Conservation (phyloP, 2,113 vertebrate genomes). For the Peromyscus californicus region DNA sequence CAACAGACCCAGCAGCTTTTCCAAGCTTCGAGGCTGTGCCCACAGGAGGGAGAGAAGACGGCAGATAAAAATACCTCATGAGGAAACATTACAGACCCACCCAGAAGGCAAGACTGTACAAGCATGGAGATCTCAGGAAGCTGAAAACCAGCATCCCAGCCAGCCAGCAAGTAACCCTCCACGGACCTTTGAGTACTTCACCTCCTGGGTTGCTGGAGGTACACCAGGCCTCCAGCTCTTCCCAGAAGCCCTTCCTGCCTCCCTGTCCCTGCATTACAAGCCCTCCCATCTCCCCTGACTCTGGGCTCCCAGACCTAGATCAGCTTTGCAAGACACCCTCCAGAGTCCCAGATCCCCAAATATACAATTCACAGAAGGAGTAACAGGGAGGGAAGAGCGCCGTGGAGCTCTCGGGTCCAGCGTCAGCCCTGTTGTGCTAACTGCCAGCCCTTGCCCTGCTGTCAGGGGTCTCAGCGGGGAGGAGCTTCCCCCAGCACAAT, state of each 20-base stretch:
- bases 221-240: not conserved
- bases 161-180: not conserved
- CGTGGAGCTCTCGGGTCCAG: not conserved
- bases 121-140: not conserved
- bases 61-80: not conserved
- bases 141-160: not conserved
- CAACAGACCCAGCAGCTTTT: not conserved
- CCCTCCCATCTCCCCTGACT: no score
- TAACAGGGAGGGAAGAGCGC: not conserved
- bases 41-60: not conserved
- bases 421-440: not conserved
- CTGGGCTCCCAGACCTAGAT: not conserved
- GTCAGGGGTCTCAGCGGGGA: not conserved
- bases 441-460: not conserved
- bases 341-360: not conserved
- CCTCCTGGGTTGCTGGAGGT: not conserved
- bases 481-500: not conserved
- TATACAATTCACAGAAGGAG: not conserved
- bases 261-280: not conserved
- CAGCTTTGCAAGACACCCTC: not conserved
- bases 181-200: not conserved
- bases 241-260: not conserved
- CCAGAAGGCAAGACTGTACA: conserved; percentile 61
- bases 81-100: conserved; percentile 52
- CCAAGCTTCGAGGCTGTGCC: not conserved